Base-by-base conservation (phyloP, 2,113 vertebrate genomes). In the Hymenochirus boettgeri region DNA sequence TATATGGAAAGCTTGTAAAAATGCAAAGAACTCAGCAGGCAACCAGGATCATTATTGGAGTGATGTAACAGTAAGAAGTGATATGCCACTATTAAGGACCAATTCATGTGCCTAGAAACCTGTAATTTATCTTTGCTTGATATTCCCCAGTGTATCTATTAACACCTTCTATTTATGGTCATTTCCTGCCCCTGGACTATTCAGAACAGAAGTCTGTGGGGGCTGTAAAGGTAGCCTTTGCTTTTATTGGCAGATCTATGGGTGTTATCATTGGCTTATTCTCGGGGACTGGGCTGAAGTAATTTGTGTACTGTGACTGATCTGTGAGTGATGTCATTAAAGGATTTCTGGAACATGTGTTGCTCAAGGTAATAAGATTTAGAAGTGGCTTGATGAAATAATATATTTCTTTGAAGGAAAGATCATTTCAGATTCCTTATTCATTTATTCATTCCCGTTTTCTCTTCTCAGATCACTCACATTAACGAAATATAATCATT, bases 11-110 rank as follows among this genome's bases (percentile, higher is more conserved):
- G 74, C 35, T 50, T 82, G 79, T 33, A 33, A 69, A 73, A 75
- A 70, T 18, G 75, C 27, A 26, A 76, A 71, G 79, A 80, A 80
- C 85, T 57, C 87, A 85, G 84, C 81, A 73, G 83, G 83, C 75
- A 88, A 78, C 70, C 77, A 58, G 42, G 76, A 55, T 77, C 65
- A 62, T 82, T 84, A 79, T 76, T 88, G 77, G 73, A 69, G 67
- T 78, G 79, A 72, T 72, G 65, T 26, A 33, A 19, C 56, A 76
- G 75, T 69, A 76, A 78, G 79, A 60, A 35, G 52, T 60, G 35
- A 53, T 33, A 58, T 19, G 26, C 22, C 47, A 53, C 31, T 6
- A 21, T 25, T 24, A 52, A 23, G 31, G 33, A 33, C 18, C 27
- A 26, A 51, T 48, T 52, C 22, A 21, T 4, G 3, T 17, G 4